These are phyloP conservation scores for Chaenogobius annularis DNA, from an alignment of 2,113 vertebrate genomes.

Conservation along the genomic window DNA sequence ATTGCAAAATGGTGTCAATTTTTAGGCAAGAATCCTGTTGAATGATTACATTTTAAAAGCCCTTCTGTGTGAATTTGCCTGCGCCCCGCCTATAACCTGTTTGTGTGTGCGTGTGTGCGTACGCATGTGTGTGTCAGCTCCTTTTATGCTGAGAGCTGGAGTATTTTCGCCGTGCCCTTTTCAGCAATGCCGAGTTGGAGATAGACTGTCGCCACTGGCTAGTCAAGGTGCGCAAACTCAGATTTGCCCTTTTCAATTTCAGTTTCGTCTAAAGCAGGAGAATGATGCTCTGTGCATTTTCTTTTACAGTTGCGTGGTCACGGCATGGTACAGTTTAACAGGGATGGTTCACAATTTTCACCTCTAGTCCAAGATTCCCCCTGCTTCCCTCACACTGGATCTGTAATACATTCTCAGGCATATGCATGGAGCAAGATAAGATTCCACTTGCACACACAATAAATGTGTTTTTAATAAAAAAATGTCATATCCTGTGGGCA, in stretches of 20 bases:
- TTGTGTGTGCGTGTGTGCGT: constrained; percentile 1
- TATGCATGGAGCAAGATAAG: neutral
- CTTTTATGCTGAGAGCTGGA: constrained; percentile 72
- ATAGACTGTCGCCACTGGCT: constrained; percentile 73
- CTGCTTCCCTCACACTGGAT: constrained; percentile 5
- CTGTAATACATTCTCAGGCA: constrained; percentile 22
- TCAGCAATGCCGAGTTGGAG: constrained; percentile 62
- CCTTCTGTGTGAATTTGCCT: constrained; percentile 36
- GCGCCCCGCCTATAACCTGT: constrained; percentile 44
- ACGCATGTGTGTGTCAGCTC: constrained; percentile 66
- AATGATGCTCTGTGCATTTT: constrained; percentile 66
- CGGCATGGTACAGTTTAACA: constrained; percentile 23
- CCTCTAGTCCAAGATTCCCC: neutral
- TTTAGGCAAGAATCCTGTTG: neutral
- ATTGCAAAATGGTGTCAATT: neutral
- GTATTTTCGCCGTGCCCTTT: constrained; percentile 74
- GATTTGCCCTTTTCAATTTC: constrained; percentile 76
- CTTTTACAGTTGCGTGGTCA: constrained; percentile 44
- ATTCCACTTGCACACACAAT: neutral
- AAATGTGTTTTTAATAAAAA: neutral
- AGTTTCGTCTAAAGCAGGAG: constrained; percentile 55
- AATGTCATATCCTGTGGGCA: no score
- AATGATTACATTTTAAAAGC: constrained; percentile 23
- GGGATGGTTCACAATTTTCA: constrained; percentile 22
- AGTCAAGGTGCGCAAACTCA: constrained; percentile 69